These are phyloP conservation scores for Muscicapa striata DNA, from an alignment of 2,797 vertebrate species.

Conservation along the genomic window DNA sequence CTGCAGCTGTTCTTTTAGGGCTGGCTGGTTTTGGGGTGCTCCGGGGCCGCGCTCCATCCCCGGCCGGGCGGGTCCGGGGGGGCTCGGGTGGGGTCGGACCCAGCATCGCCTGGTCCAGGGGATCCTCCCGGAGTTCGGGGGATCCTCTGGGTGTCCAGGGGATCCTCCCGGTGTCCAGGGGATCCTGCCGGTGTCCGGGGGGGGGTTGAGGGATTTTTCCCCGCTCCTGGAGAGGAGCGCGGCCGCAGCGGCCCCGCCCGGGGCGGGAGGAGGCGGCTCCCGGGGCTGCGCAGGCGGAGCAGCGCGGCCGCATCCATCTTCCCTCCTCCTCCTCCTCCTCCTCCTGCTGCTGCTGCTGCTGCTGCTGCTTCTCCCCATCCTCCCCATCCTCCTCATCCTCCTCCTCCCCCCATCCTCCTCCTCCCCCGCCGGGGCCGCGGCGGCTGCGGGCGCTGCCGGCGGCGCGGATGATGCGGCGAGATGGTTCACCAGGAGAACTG, in stretches of 20 bases:
- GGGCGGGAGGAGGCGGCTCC: constrained; percentile 69
- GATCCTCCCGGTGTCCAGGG: not conserved
- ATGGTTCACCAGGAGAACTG: constrained; percentile 98
- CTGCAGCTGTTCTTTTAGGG: accelerated
- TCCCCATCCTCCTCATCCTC: not conserved
- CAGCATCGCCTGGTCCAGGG: not conserved
- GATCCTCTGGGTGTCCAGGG: too few relatives aligned
- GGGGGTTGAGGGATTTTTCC: too few relatives aligned
- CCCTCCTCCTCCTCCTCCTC: not conserved
- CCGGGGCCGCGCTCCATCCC: not conserved
- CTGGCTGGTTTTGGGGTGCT: not conserved
- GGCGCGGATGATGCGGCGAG: constrained; percentile 89
- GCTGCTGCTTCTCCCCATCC: not conserved
- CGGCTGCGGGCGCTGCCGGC: constrained; percentile 1
- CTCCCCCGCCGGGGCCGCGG: not conserved
- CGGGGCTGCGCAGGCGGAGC: constrained; percentile 79
- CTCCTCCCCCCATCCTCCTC: not conserved
- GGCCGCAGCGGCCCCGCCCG: constrained; percentile 66
- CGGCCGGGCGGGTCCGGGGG: not conserved
- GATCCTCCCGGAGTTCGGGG: too few relatives aligned
- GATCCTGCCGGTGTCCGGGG: not conserved
- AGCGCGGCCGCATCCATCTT: constrained; percentile 78
- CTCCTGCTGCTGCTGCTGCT: not conserved
- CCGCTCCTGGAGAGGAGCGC: too few relatives aligned
- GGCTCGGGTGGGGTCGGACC: not conserved